These are phyloP conservation scores for Montipora foliosa DNA, from an alignment of 64 coral and sea anemone genomes.

Conservation along the genomic window DNA sequence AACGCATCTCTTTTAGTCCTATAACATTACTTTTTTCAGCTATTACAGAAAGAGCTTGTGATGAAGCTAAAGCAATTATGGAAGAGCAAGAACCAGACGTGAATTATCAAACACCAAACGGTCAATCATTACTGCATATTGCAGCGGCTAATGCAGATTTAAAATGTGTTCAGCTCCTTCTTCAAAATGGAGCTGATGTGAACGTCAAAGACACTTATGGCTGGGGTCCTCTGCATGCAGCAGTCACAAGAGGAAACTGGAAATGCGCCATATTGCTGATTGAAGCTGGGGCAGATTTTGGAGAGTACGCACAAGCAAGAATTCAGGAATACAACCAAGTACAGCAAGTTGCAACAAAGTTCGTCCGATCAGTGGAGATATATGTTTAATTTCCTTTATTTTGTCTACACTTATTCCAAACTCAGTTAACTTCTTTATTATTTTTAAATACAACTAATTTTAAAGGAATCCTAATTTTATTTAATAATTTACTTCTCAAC, in stretches of 20 bases:
- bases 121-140: slow-evolving; percentile 87
- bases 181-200: slow-evolving; percentile 76
- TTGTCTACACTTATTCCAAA: neutral
- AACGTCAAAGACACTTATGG: slow-evolving; percentile 67
- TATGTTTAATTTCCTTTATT: slow-evolving; percentile 58
- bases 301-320: slow-evolving; percentile 72
- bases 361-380: slow-evolving; percentile 88
- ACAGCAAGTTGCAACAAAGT: slow-evolving; percentile 63
- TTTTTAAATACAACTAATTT: too few relatives aligned
- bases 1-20: slow-evolving; percentile 90
- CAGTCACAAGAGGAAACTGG: slow-evolving; percentile 82
- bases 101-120: slow-evolving; percentile 86
- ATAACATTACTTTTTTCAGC: slow-evolving; percentile 83
- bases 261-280: slow-evolving; percentile 91
- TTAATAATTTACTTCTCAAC: neutral
- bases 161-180: slow-evolving; percentile 68
- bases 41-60: slow-evolving; percentile 80
- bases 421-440: too few relatives aligned
- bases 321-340: slow-evolving; percentile 91
- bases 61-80: slow-evolving; percentile 77
- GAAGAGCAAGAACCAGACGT: slow-evolving; percentile 78
- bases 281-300: slow-evolving; percentile 88
- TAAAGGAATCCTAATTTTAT: too few relatives aligned
- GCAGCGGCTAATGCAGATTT: slow-evolving; percentile 90
- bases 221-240: slow-evolving; percentile 83